These are phyloP conservation scores for Pipistrellus pygmaeus DNA, from an alignment of 2,797 vertebrate species.

Conservation along the genomic window DNA sequence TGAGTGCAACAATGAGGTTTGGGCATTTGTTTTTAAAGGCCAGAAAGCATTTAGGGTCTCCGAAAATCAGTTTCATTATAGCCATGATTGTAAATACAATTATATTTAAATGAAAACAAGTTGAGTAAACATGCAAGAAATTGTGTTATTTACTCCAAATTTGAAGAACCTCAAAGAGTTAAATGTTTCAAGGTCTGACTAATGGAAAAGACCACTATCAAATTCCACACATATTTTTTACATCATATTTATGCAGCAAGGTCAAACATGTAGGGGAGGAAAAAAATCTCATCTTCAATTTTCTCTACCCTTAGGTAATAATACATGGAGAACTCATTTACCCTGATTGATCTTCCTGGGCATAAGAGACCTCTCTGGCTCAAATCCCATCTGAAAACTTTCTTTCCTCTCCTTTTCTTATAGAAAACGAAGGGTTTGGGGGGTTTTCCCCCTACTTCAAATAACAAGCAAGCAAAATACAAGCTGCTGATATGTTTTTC, in stretches of 20 bases:
- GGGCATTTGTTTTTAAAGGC: slow-evolving; percentile 50
- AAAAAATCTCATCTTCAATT: slow-evolving; percentile 72
- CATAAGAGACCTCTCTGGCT: slow-evolving; percentile 71
- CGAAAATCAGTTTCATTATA: slow-evolving; percentile 58
- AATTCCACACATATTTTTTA: slow-evolving; percentile 61
- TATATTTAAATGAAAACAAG: slow-evolving; percentile 53
- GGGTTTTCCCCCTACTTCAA: not conserved
- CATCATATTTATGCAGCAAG: slow-evolving; percentile 71
- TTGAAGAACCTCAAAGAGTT: slow-evolving; percentile 58
- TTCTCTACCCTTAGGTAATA: slow-evolving; percentile 79
- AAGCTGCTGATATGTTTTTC: slow-evolving; percentile 43
- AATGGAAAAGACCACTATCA: slow-evolving; percentile 57
- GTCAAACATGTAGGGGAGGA: slow-evolving; percentile 61
- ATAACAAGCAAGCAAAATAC: slow-evolving; percentile 59
- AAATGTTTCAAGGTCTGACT: slow-evolving; percentile 62
- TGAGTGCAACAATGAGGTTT: slow-evolving; percentile 27
- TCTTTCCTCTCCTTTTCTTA: slow-evolving; percentile 69
- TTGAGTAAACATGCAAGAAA: slow-evolving; percentile 53
- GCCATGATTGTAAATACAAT: not conserved
- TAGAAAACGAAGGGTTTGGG: slow-evolving; percentile 33
- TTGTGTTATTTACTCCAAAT: not conserved
- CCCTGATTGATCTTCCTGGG: slow-evolving; percentile 76
- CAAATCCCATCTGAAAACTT: slow-evolving; percentile 71
- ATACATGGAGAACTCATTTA: slow-evolving; percentile 78
- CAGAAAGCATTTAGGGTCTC: slow-evolving; percentile 23